phyloP scores from a whole-genome alignment of 2,113 vertebrate genomes.

The Sinocyclocheilus anophthalmus region DNA sequence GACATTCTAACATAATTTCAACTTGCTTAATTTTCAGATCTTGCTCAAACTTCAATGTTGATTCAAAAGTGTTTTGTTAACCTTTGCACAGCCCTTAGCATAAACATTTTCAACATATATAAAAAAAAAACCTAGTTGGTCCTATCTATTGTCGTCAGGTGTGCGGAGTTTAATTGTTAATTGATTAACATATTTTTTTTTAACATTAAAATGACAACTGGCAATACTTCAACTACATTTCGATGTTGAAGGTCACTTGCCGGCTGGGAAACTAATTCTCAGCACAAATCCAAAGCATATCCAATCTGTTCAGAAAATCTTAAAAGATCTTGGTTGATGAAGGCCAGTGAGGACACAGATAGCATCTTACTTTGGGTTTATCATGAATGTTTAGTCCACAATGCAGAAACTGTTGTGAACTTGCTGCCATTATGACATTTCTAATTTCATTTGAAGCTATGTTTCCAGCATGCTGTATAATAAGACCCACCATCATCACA shows the following conservation, averaged over 20 bases:
- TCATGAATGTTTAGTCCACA: slow-evolving; percentile 19
- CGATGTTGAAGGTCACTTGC: neutral
- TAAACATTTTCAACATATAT: neutral
- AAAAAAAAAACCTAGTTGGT: too few species aligned
- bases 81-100: too few species aligned
- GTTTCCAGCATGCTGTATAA: neutral
- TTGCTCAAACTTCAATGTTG: neutral
- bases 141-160: too few species aligned
- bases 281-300: neutral
- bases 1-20: neutral
- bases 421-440: neutral
- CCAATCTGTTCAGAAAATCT: neutral
- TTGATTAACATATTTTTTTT: too few species aligned
- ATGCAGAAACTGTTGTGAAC: slow-evolving; percentile 24
- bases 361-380: slow-evolving; percentile 36
- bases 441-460: slow-evolving; percentile 14
- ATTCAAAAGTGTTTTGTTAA: too few species aligned
- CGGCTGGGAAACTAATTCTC: neutral
- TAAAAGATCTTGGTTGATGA: neutral
- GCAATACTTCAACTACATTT: neutral
- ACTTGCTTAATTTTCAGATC: neutral
- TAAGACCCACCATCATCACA: neutral
- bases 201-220: too few species aligned
- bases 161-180: too few species aligned
- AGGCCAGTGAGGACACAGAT: slow-evolving; percentile 38